These are phyloP conservation scores for Hemithea aestivaria DNA, from an alignment of 2,888 invertebrate species.

Conservation along the genomic window DNA sequence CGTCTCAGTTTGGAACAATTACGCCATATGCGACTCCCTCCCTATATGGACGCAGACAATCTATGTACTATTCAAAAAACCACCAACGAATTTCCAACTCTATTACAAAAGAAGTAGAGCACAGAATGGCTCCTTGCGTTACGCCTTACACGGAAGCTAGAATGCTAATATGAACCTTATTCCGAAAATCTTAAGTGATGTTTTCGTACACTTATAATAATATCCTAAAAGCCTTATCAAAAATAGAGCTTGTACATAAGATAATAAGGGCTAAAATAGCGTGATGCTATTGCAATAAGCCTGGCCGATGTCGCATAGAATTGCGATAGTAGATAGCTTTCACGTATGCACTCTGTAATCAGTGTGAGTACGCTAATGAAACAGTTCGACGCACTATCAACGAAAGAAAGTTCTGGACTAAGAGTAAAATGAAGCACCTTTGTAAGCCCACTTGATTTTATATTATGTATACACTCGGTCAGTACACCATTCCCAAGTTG, in stretches of 20 bases:
- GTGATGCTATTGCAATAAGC: neutral
- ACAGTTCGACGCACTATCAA: slow-evolving; percentile 10
- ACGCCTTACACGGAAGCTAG: slow-evolving; percentile 2
- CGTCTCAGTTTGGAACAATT: slow-evolving; percentile 32
- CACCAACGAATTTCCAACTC: slow-evolving; percentile 14
- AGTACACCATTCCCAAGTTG: no score
- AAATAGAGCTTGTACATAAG: slow-evolving; percentile 6
- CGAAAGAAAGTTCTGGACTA: slow-evolving; percentile 19
- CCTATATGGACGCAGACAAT: slow-evolving; percentile 29
- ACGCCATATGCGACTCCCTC: slow-evolving; percentile 38
- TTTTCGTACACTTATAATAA: no score
- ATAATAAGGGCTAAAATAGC: slow-evolving; percentile 1
- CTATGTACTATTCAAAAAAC: slow-evolving; percentile 18
- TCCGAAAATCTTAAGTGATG: neutral
- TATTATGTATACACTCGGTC: no score
- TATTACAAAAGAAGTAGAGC: slow-evolving; percentile 13
- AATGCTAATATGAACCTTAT: slow-evolving; percentile 5
- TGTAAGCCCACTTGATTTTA: no score
- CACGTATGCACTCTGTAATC: slow-evolving; percentile 11
- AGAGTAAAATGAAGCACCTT: slow-evolving; percentile 16
- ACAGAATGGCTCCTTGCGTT: slow-evolving; percentile 4
- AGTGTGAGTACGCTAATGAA: slow-evolving; percentile 5
- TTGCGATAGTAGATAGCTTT: slow-evolving; percentile 15
- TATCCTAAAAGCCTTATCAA: no score
- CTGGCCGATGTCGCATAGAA: slow-evolving; percentile 8